Evolutionary conservation across 2,797 vertebrate genomes (phyloP), one percentile per base, ranked within the genome.

Genomic region (Fundulus diaphanus): DNA sequence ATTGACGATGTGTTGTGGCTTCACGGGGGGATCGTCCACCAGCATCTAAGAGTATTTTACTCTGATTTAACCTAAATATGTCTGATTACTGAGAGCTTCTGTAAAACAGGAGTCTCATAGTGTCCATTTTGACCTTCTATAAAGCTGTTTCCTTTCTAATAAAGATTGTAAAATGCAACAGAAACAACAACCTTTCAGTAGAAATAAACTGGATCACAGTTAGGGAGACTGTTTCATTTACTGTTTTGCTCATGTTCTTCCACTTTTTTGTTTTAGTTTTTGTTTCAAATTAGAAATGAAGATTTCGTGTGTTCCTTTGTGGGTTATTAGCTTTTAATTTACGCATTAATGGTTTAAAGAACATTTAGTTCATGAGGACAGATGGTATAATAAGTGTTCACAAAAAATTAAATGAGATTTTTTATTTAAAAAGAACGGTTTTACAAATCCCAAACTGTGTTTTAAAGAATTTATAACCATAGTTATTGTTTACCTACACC

Each of bases 1-100:
- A 46, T 40, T 63, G 57, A 80, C 74, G 79, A 79, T 81, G 76
- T 77, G 0, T 67, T 88, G 87, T 16, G 88, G 85, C 87, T 89
- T 85, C 59, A 77, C 18, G 11, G 51, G n/a, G 33, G 27, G 68
- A 72, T 67, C 6, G 61, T 67, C 74, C 49, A 66, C 68, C 69
- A 52, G 71, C 49, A 27, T 31, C 24, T 11, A 29, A 7, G 7
- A 51, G 46, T 3, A 27, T 69, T 72, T 16, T 1, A 31, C 16
- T 27, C 7, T 63, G 1, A 70, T 29, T 72, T 65, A 40, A 3
- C 37, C 7, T 65, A 70, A 4, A 56, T 20, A 3, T 29, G n/a
- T n/a, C 24, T 31, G 37, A 65, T 24, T 27, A 27, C 24, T 3
- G 0, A 56, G 12, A 27, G 54, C 27, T 29, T 27, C 24, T 54